phyloP scores from a whole-genome alignment of 2,888 invertebrate species.

The Abscondita cerata region DNA sequence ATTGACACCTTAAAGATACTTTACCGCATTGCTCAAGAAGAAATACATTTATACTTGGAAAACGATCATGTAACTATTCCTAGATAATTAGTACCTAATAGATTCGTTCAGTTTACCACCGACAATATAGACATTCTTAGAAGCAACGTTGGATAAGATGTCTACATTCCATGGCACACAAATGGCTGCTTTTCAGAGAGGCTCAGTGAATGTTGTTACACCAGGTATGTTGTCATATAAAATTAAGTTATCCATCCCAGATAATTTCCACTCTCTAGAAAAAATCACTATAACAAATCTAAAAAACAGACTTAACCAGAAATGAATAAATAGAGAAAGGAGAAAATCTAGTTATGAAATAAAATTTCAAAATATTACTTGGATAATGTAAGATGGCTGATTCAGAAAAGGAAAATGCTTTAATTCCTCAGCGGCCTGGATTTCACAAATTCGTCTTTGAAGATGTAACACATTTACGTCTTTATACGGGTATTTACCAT shows the following conservation, averaged over 20 bases:
- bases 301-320: background rate
- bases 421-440: constrained; percentile 6
- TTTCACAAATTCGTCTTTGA: background rate
- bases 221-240: constrained; percentile 5
- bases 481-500: background rate
- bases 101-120: constrained; percentile 35
- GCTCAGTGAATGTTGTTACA: background rate
- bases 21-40: no score
- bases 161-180: constrained; percentile 36
- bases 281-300: background rate
- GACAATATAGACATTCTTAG: constrained; percentile 39
- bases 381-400: background rate
- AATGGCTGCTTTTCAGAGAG: constrained; percentile 38
- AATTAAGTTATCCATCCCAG: background rate
- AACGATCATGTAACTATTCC: constrained; percentile 13
- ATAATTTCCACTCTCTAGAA: background rate
- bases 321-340: background rate
- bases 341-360: background rate
- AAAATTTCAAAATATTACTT: constrained; percentile 6
- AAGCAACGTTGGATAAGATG: constrained; percentile 36
- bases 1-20: no score
- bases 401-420: background rate
- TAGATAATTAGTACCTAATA: constrained; percentile 13
- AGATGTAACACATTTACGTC: background rate
- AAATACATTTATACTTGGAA: constrained; percentile 18